phyloP scores from a whole-genome alignment of 2,113 vertebrate species.

The Meriones unguiculatus region DNA sequence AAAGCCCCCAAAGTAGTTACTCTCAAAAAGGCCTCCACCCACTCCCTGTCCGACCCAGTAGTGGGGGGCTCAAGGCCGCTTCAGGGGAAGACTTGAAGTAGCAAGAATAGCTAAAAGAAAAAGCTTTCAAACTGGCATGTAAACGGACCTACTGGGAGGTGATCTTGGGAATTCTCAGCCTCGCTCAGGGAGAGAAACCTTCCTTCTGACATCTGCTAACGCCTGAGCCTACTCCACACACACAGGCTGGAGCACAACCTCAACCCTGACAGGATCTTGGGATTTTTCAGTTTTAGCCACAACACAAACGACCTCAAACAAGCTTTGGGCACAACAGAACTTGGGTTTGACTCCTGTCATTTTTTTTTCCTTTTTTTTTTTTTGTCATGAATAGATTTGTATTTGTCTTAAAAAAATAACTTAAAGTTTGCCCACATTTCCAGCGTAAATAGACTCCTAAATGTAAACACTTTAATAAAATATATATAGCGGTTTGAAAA shows the following conservation, averaged over 20 bases:
- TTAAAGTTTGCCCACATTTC: neutral
- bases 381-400: neutral
- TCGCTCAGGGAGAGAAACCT: neutral
- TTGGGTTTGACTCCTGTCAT: neutral
- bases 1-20: slow-evolving; percentile 98
- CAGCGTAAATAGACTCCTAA: neutral
- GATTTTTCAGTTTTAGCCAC: neutral
- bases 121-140: neutral
- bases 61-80: slow-evolving; percentile 93
- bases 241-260: no score
- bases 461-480: neutral
- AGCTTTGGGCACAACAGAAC: neutral
- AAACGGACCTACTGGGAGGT: neutral
- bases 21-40: slow-evolving; percentile 96
- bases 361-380: neutral
- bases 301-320: neutral
- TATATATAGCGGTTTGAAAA: neutral
- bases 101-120: neutral
- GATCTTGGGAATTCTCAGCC: neutral
- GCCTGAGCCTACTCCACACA: neutral
- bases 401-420: neutral
- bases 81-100: slow-evolving; percentile 78
- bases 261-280: neutral
- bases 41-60: slow-evolving; percentile 92
- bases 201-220: neutral